phyloP scores from a whole-genome alignment of 2,113 vertebrate species.

The Alosa alosa region DNA sequence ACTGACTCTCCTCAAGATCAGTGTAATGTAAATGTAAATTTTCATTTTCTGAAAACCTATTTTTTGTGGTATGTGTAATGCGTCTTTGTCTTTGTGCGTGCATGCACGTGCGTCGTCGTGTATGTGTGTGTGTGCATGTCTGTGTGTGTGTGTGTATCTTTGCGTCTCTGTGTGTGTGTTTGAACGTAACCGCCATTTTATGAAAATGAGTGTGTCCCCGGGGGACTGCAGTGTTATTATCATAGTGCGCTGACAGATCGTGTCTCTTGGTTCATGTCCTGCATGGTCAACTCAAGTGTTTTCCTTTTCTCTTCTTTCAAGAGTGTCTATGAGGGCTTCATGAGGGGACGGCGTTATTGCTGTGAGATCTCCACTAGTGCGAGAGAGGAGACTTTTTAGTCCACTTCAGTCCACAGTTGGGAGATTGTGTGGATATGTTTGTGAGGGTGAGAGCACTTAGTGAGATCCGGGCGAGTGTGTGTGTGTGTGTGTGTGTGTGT shows the following conservation, averaged over 20 bases:
- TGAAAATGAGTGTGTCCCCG: background rate
- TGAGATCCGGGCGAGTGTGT: background rate
- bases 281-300: background rate
- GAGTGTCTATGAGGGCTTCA: background rate
- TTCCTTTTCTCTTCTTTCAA: background rate
- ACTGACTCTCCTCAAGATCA: too few relatives aligned
- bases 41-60: background rate
- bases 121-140: background rate
- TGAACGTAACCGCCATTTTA: background rate
- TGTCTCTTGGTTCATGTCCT: background rate
- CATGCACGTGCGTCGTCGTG: background rate
- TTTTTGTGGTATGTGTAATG: background rate
- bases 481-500: background rate
- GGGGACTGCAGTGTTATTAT: constrained; percentile 1
- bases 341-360: background rate
- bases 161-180: background rate
- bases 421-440: background rate
- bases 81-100: too few relatives aligned
- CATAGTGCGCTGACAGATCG: background rate
- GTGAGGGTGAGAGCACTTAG: background rate
- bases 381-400: background rate
- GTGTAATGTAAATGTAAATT: too few relatives aligned
- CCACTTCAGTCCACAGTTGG: background rate
- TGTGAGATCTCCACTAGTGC: background rate
- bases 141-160: background rate